Evolutionary conservation across 2,888 invertebrate species (phyloP).

Genomic region (Caenorhabditis sp.): DNA sequence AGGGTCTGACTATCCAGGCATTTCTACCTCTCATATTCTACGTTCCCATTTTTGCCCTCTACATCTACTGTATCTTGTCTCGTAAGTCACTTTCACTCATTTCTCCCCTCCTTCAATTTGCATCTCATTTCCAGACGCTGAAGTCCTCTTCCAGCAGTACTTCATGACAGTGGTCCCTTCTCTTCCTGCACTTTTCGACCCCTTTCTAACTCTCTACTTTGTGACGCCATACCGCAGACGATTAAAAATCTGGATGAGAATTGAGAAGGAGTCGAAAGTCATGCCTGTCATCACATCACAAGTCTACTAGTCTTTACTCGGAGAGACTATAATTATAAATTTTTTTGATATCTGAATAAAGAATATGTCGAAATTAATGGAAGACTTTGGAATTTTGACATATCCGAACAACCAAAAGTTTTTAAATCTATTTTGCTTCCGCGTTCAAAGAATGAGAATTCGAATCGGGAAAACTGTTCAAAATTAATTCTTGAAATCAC

Average conservation of each 20-base stretch:
- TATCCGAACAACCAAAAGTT: too few relatives aligned
- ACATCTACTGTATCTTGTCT: slow-evolving; percentile 44
- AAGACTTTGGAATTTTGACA: too few relatives aligned
- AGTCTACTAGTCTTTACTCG: slow-evolving; percentile 11
- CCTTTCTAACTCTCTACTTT: slow-evolving; percentile 47
- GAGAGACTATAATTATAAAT: background rate
- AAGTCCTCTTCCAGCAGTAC: slow-evolving; percentile 59
- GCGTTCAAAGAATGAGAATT: too few relatives aligned
- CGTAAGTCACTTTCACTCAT: slow-evolving; percentile 21
- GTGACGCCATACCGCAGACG: slow-evolving; percentile 45
- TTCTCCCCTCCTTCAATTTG: background rate
- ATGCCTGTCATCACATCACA: slow-evolving; percentile 34
- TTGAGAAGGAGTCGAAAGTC: slow-evolving; percentile 29
- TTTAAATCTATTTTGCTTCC: too few relatives aligned
- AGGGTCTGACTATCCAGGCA: slow-evolving; percentile 57
- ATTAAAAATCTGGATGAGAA: slow-evolving; percentile 45
- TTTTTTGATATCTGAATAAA: background rate
- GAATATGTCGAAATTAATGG: background rate
- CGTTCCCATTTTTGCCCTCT: slow-evolving; percentile 29
- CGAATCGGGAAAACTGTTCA: too few relatives aligned
- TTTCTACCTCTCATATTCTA: slow-evolving; percentile 46
- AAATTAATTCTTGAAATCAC: too few relatives aligned
- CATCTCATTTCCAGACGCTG: slow-evolving; percentile 18
- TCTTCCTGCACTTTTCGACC: slow-evolving; percentile 47
- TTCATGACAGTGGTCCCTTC: slow-evolving; percentile 31